phyloP scores from a whole-genome alignment of 2,888 invertebrate species.

The Plebejus argus region DNA sequence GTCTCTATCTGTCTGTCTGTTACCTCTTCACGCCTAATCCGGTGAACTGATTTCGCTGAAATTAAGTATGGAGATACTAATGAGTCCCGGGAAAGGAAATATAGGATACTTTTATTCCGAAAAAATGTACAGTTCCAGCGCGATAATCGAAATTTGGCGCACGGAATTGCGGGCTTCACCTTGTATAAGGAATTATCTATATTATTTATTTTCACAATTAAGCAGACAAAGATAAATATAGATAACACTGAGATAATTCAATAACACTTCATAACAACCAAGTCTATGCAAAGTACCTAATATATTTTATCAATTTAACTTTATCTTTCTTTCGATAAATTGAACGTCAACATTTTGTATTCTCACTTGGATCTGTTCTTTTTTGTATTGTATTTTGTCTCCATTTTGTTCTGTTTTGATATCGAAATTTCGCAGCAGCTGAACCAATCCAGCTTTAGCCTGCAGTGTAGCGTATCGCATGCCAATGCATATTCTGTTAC shows the following conservation, averaged over 20 bases:
- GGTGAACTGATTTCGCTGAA: too few relatives aligned
- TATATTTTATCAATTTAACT: neutral
- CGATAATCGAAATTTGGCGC: too few relatives aligned
- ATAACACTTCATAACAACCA: neutral
- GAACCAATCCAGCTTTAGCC: conserved; percentile 48
- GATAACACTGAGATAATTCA: neutral
- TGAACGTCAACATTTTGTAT: neutral
- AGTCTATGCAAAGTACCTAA: neutral
- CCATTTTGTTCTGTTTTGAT: neutral
- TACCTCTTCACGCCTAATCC: too few relatives aligned
- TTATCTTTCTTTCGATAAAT: neutral
- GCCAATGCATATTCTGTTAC: conserved; percentile 68
- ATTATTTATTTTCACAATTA: too few relatives aligned
- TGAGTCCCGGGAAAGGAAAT: too few relatives aligned
- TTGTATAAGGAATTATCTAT: too few relatives aligned
- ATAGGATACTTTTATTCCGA: too few relatives aligned
- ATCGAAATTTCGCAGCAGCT: conserved; percentile 43
- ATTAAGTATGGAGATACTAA: too few relatives aligned
- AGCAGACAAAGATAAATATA: too few relatives aligned
- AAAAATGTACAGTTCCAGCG: too few relatives aligned
- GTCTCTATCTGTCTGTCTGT: too few relatives aligned
- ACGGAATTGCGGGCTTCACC: too few relatives aligned
- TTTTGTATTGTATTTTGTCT: neutral
- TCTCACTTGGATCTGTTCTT: conserved; percentile 1
- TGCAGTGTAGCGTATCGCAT: conserved; percentile 52